Evolutionary conservation across 2,797 vertebrate species (phyloP), one percentile per base, ranked within the genome.

Genomic region (Cottoperca gobio): DNA sequence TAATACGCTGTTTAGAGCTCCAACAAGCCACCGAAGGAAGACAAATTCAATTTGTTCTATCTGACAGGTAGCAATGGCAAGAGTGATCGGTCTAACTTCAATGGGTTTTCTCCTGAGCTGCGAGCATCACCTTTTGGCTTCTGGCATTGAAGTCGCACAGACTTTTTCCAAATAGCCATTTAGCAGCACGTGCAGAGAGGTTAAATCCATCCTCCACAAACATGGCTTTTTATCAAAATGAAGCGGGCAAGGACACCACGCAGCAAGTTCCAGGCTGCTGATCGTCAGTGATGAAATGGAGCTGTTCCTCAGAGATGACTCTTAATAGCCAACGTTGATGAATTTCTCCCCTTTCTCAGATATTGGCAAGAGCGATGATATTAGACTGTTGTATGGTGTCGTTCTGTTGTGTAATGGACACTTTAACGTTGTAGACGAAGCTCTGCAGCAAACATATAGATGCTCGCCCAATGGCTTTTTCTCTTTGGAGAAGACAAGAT

Each of bases 31-130:
- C 87, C 49, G 69, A 87, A 90, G 92, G 91, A 93, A 93, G 94
- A 94, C 93, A 93, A 94, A 94, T 95, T 95, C 91, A 94, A 95
- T 95, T 96, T 94, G 94, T 94, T 91, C 87, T 77, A 73, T 88
- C 85, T 94, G 95, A 94, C 94, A 95, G 93, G 91, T 86, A 90
- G 91, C 85, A 76, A 85, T 65, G 83, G 87, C 70, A 82, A 86
- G 90, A 93, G 88, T 86, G 90, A 93, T 93, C 63, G 83, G 70
- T 82, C 66, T 70, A 84, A 92, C 87, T 90, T 70, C 68, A 88
- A 86, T 87, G 82, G 86, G 54, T 83, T 91, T 91, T 85, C 82
- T 78, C 86, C 76, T 83, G 86, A 88, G 86, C 84, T 43, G 86
- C 68, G 24, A 82, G 86, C 88, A 45, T 92, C 92, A 92, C 90